Evolutionary conservation across 2,888 invertebrate genomes (phyloP).

Genomic region (Habrosyne pyritoides): DNA sequence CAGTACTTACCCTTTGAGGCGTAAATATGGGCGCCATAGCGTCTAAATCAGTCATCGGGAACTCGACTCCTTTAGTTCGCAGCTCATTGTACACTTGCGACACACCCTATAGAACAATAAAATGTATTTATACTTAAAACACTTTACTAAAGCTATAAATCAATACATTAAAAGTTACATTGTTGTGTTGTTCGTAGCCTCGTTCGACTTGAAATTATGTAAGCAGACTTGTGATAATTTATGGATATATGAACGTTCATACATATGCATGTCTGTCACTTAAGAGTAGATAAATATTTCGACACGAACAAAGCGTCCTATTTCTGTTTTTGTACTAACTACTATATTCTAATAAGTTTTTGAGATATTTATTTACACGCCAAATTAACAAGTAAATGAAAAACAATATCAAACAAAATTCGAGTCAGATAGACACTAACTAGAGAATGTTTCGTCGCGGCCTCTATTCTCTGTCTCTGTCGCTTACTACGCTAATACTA

Average conservation of each 20-base stretch:
- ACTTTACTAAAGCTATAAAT: background rate
- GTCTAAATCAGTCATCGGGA: conserved; percentile 97
- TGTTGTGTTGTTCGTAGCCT: background rate
- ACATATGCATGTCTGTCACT: background rate
- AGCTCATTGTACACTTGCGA: conserved; percentile 97
- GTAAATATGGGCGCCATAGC: conserved; percentile 97
- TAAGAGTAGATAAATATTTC: background rate
- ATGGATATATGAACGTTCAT: background rate
- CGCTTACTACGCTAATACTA: too few relatives aligned
- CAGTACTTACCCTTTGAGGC: conserved; percentile 89
- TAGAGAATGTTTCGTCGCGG: too few relatives aligned
- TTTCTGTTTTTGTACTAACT: too few relatives aligned
- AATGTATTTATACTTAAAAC: conserved; percentile 9
- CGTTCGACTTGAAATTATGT: background rate
- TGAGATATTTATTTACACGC: too few relatives aligned
- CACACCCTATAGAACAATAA: conserved; percentile 88
- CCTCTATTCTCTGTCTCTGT: too few relatives aligned
- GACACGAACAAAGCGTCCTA: too few relatives aligned
- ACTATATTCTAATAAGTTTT: too few relatives aligned
- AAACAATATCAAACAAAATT: too few relatives aligned
- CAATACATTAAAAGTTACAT: background rate
- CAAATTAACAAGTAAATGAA: too few relatives aligned
- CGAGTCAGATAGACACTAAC: too few relatives aligned
- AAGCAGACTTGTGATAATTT: background rate
- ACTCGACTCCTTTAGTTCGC: conserved; percentile 97